A percentile compares a stretch with the other conserved stretches of the same genome.
phyloP scores from a whole-genome alignment of 2,113 vertebrate genomes.

The Urocolius indicus region DNA sequence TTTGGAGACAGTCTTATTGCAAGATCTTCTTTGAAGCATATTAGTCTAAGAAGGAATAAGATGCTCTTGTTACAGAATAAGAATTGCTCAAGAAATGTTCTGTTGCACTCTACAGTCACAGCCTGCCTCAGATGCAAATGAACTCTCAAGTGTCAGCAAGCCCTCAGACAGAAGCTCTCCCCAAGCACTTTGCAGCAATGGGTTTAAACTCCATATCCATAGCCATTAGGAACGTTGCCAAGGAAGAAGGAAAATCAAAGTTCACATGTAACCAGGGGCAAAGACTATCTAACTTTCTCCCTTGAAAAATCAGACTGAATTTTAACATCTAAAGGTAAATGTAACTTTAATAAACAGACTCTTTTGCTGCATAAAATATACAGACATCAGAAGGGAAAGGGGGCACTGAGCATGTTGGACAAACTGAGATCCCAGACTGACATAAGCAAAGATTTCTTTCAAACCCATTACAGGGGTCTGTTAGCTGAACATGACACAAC shows the following conservation, averaged over 20 bases:
- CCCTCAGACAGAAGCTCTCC: conserved; percentile 13
- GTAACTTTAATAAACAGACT: background rate
- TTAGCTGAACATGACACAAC: background rate
- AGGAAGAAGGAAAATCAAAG: background rate
- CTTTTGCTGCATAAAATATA: background rate
- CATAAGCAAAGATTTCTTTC: background rate
- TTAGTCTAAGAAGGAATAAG: conserved; percentile 32
- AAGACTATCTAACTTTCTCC: background rate
- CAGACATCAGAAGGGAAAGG: background rate
- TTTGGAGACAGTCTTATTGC: conserved; percentile 5
- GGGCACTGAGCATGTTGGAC: rapidly evolving
- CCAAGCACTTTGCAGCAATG: background rate
- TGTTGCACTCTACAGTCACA: background rate
- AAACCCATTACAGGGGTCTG: background rate
- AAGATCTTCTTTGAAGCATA: conserved; percentile 17
- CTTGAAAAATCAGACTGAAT: background rate
- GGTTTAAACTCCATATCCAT: background rate
- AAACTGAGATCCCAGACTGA: background rate
- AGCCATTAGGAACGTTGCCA: background rate
- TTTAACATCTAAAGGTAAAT: background rate
- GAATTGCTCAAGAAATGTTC: conserved; percentile 4
- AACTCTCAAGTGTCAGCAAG: conserved; percentile 23
- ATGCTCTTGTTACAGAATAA: conserved; percentile 1
- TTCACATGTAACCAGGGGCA: background rate
- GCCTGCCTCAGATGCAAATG: conserved; percentile 52